Evolutionary conservation across 2,888 invertebrate genomes (phyloP), one percentile per base, ranked within the genome.

Genomic region (Harpalus rufipes): DNA sequence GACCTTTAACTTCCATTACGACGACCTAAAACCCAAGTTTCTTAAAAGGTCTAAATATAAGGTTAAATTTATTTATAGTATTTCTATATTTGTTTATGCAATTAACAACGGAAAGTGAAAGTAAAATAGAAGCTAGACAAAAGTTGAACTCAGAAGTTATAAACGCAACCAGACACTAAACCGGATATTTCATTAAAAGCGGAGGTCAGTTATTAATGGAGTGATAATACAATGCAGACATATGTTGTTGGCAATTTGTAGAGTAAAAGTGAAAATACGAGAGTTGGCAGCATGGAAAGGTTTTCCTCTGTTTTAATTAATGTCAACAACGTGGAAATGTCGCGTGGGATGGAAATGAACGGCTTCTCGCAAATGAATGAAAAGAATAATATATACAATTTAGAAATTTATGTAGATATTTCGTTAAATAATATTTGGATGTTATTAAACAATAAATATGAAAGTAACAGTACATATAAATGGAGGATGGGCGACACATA

Each of bases 1-100:
- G 93, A 88, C 98, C 98, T 92, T 99, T 98, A 82, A 99, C 99
- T 93, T 99, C 99, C 97, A 99, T 98, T 84, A 99, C 99, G 90
- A 99, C 96, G 87, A 99, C 98, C 97, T 97, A 92, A 87, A 93
- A 93, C 39, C 12, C 65, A 65, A 51, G 32, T n/a, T 12, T 10
- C 12, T 51, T 12, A 51, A 51, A 12, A 51, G 8, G 10, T 51
- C 12, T 51, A 51, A 51, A 10, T 51, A 51, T 12, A 51, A 51
- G 5, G 32, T 5, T 4, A 6, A 32, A 32, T 4, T 32, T 32
- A 32, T 32, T 32, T 32, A 32, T 32, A 32, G 32, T 32, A 32
- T 32, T 32, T 1, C 32, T 32, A 32, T 51, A 12, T 51, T 51
- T 51, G 12, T 51, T 12, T 51, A 12, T 51, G 44, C 12, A 51